Conservation (phyloP, 2,888 invertebrate species). For the Stenoptilia bipunctidactyla region DNA sequence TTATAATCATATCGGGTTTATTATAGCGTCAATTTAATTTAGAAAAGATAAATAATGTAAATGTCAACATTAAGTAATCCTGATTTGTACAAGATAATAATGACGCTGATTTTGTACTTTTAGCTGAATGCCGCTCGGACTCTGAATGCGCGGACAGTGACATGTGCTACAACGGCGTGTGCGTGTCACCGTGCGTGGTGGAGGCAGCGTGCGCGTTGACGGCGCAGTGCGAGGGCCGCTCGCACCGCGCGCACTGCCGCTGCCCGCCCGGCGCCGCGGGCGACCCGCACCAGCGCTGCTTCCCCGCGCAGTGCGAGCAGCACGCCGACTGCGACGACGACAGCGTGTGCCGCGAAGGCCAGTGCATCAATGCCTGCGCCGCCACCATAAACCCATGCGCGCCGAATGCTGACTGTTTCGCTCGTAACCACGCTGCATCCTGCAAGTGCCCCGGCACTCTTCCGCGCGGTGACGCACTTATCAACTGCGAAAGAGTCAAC, state of each 20-base stretch:
- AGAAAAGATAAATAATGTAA: too few species aligned
- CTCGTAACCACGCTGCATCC: conserved; percentile 82
- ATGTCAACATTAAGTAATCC: too few species aligned
- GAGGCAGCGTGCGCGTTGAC: conserved; percentile 86
- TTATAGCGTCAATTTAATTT: too few species aligned
- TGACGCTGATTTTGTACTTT: too few species aligned
- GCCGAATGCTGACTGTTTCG: conserved; percentile 84
- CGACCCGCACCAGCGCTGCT: conserved; percentile 84
- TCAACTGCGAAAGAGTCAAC: conserved; percentile 75
- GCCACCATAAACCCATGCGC: conserved; percentile 81
- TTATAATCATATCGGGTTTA: too few species aligned
- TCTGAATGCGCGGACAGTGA: conserved; percentile 84
- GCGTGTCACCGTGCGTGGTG: conserved; percentile 84
- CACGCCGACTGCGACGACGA: conserved; percentile 84
- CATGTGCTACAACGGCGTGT: conserved; percentile 86
- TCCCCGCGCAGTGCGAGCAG: conserved; percentile 82
- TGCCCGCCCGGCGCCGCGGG: conserved; percentile 84
- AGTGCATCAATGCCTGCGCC: conserved; percentile 85
- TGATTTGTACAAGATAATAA: too few species aligned
- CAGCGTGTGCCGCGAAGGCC: conserved; percentile 78
- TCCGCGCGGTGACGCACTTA: conserved; percentile 84
- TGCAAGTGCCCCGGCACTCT: conserved; percentile 87
- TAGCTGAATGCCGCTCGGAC: conserved; percentile 66
- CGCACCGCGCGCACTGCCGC: conserved; percentile 84
- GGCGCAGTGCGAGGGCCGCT: conserved; percentile 86